Evolutionary conservation across 2,113 vertebrate genomes (phyloP).

Genomic region (Nothoprocta pentlandii): DNA sequence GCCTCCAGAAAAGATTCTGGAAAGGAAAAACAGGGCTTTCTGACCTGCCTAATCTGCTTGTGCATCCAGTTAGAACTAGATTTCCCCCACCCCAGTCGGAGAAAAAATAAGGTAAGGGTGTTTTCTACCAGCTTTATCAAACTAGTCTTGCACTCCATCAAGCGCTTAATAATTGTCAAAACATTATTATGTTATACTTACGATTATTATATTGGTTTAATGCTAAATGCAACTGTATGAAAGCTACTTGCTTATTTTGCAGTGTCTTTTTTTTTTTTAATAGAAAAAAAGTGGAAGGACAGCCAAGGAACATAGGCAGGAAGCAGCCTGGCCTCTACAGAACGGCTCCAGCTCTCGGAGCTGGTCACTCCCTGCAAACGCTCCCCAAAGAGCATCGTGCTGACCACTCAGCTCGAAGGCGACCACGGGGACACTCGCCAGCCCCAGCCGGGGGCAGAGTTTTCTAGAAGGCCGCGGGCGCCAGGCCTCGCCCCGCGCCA

Average conservation of each 20-base stretch:
- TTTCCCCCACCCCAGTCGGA: background rate
- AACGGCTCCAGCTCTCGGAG: accelerated
- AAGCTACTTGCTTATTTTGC: accelerated
- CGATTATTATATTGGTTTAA: background rate
- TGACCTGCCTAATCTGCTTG: background rate
- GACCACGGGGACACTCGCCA: no score
- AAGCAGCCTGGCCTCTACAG: accelerated
- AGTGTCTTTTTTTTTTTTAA: accelerated
- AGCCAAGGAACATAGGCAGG: accelerated
- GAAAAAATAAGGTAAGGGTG: accelerated
- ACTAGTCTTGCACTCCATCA: background rate
- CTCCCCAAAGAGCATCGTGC: no score
- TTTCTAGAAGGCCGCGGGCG: constrained; percentile 16
- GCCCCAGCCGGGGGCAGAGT: background rate
- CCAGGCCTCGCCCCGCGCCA: background rate
- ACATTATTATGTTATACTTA: no score
- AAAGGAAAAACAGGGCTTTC: accelerated
- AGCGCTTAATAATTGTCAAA: background rate
- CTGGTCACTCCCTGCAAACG: accelerated
- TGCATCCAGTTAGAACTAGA: background rate
- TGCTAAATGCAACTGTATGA: accelerated
- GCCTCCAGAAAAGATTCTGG: background rate
- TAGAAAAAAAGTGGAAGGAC: accelerated
- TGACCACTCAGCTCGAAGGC: no score
- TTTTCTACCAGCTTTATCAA: background rate